A percentile compares a stretch with the other conserved stretches of the same genome.
These are phyloP conservation scores for Hypolimnas misippus DNA, from an alignment of 2,888 invertebrate genomes.

Conservation along the genomic window DNA sequence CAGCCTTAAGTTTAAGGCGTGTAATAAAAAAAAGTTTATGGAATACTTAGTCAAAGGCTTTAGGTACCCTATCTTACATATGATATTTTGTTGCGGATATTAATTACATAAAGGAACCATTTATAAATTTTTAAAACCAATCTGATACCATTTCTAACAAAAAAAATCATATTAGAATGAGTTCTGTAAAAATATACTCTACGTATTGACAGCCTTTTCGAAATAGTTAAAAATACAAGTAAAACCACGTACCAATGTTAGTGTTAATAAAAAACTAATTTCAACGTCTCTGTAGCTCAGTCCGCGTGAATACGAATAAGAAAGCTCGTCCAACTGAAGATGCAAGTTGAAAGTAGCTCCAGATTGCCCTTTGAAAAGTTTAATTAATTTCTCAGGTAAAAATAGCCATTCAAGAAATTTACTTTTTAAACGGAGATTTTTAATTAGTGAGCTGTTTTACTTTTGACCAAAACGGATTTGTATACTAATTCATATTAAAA, in stretches of 20 bases:
- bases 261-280: background rate
- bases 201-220: no score
- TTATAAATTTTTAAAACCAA: no score
- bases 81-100: no score
- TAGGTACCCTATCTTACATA: no score
- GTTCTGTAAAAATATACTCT: no score
- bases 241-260: background rate
- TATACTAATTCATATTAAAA: background rate
- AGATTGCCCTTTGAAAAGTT: constrained; percentile 41
- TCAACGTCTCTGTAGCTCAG: constrained; percentile 13
- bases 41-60: no score
- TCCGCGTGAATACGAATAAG: constrained; percentile 24
- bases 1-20: no score
- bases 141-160: no score
- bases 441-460: constrained; percentile 4
- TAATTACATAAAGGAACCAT: no score
- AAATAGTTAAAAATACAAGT: no score
- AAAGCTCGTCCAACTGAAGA: constrained; percentile 40
- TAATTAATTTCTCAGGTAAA: constrained; percentile 45
- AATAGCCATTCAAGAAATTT: constrained; percentile 21
- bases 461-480: background rate
- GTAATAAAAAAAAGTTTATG: no score
- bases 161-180: no score
- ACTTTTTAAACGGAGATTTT: background rate
- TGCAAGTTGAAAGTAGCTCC: constrained; percentile 45